A percentile compares a stretch with the other conserved stretches of the same genome.
Conservation (phyloP, 1,140 invertebrate species). For the Arion vulgaris region DNA sequence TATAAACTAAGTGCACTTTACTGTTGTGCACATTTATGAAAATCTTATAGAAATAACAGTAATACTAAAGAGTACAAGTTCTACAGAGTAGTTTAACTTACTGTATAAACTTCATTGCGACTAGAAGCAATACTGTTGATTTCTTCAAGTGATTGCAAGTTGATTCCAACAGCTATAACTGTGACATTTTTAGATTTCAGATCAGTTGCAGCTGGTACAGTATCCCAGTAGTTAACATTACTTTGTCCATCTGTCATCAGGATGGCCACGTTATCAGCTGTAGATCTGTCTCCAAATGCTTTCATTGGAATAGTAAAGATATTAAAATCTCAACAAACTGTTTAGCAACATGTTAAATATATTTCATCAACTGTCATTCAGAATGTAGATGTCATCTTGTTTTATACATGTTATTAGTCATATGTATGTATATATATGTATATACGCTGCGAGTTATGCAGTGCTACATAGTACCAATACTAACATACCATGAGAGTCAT, state of each 20-base stretch:
- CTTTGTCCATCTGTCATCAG: constrained; percentile 67
- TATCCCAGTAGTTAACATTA: constrained; percentile 63
- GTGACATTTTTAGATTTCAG: constrained; percentile 56
- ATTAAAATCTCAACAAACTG: neutral
- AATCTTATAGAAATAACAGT: no score
- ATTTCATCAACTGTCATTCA: no score
- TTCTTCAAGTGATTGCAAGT: constrained; percentile 51
- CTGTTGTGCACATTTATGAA: no score
- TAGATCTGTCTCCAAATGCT: constrained; percentile 54
- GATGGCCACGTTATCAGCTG: constrained; percentile 62
- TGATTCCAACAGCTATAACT: constrained; percentile 61
- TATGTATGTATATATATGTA: no score
- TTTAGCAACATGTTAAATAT: neutral
- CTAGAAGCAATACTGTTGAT: constrained; percentile 55
- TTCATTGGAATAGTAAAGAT: neutral
- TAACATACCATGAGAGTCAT: no score
- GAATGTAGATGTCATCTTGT: no score
- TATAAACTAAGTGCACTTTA: no score
- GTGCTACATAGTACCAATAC: no score
- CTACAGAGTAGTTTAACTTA: constrained; percentile 13
- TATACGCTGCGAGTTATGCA: no score
- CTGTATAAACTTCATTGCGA: constrained; percentile 50
- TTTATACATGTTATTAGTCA: no score
- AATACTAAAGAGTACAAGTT: no score
- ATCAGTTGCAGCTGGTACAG: constrained; percentile 56